Evolutionary conservation across 30 jellyfish, hydroid and myxozoan genomes (phyloP).

Genomic region (Thelohanellus kitauei): DNA sequence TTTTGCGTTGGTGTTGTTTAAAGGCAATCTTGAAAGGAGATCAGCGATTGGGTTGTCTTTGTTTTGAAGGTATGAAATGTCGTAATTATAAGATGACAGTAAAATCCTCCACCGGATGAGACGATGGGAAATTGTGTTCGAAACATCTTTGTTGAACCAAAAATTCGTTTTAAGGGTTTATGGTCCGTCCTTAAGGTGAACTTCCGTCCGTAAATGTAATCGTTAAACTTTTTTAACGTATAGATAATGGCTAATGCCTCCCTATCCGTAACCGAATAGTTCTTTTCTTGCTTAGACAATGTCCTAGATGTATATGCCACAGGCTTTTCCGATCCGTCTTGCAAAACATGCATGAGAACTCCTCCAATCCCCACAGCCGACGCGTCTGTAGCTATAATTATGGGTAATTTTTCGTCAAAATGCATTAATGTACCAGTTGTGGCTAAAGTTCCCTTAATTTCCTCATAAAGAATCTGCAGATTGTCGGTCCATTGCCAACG

Average conservation of each 20-base stretch:
- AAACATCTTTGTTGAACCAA: conserved; percentile 14
- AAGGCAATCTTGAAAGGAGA: conserved; percentile 3
- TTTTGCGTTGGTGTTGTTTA: not conserved
- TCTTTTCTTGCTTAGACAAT: conserved; percentile 8
- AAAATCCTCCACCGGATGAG: conserved; percentile 14
- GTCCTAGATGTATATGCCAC: conserved; percentile 16
- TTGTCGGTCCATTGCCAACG: conserved; percentile 10
- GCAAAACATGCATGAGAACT: conserved; percentile 14
- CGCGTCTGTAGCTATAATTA: conserved; percentile 13
- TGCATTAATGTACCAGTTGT: conserved; percentile 13
- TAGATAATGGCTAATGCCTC: conserved; percentile 19
- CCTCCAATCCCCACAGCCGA: conserved; percentile 31
- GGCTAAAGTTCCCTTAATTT: not conserved
- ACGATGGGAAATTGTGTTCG: conserved; percentile 14
- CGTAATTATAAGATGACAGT: too few relatives aligned
- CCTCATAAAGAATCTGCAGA: conserved; percentile 1
- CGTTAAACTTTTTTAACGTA: conserved; percentile 21
- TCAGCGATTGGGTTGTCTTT: conserved; percentile 4
- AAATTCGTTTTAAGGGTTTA: conserved; percentile 7
- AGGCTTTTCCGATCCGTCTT: conserved; percentile 20
- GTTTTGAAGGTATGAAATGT: not conserved
- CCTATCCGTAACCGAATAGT: conserved; percentile 20
- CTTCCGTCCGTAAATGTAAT: conserved; percentile 22
- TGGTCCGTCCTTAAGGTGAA: conserved; percentile 22
- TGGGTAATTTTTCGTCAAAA: conserved; percentile 12